phyloP scores from a whole-genome alignment of 2,797 vertebrate species.

The Anisognathus igniventris region DNA sequence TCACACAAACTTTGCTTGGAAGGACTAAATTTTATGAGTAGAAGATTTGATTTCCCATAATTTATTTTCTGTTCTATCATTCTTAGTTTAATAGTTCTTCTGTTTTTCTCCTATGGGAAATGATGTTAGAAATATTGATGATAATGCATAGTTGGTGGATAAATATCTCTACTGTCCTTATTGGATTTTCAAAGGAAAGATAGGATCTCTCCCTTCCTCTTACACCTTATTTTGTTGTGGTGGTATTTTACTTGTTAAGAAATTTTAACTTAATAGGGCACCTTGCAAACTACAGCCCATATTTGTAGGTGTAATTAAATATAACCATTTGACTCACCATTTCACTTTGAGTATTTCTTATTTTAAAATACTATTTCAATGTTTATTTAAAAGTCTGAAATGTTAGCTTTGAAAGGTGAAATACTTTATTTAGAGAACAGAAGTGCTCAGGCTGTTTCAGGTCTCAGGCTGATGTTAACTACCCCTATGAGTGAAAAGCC shows the following conservation, averaged over 20 bases:
- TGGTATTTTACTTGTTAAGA: not conserved
- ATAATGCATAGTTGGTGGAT: not conserved
- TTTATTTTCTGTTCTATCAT: not conserved
- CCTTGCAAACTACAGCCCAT: not conserved
- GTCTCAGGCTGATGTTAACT: not conserved
- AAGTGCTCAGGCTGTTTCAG: not conserved
- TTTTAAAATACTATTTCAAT: not conserved
- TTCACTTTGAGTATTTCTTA: not conserved
- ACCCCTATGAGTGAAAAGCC: not conserved
- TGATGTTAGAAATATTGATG: not conserved
- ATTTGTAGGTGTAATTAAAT: not conserved
- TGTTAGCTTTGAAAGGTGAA: not conserved
- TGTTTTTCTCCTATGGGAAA: not conserved
- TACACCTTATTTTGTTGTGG: not conserved
- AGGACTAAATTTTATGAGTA: not conserved
- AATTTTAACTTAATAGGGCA: not conserved
- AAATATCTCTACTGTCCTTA: not conserved
- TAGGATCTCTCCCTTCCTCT: not conserved
- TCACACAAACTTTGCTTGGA: not conserved
- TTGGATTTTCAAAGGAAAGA: not conserved
- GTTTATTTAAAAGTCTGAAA: not conserved
- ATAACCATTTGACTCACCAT: not conserved
- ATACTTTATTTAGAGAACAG: not conserved
- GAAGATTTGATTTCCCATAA: not conserved
- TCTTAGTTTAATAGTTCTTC: not conserved